Conservation (phyloP, 2,888 invertebrate species). For the Halictus quadricinctus region DNA sequence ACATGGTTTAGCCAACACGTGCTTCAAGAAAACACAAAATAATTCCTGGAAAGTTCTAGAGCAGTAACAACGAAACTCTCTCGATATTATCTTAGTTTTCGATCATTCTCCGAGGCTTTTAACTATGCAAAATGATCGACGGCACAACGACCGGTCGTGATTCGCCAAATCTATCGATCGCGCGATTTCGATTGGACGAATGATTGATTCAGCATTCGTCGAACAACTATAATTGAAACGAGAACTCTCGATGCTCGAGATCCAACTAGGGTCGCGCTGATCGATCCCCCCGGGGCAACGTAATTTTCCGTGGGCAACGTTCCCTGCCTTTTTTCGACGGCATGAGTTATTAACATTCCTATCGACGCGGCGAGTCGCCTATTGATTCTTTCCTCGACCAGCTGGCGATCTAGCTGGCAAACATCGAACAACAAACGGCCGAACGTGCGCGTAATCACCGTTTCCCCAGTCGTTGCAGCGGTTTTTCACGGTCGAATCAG, state of each 20-base stretch:
- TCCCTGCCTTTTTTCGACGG: neutral
- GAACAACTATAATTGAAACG: slow-evolving; percentile 17
- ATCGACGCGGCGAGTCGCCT: slow-evolving; percentile 7
- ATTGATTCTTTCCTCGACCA: slow-evolving; percentile 13
- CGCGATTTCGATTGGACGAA: neutral
- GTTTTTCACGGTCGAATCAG: neutral
- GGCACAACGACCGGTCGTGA: neutral
- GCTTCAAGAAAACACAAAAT: no score
- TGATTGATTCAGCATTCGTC: slow-evolving; percentile 30
- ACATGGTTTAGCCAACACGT: no score
- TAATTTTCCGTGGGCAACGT: slow-evolving; percentile 5
- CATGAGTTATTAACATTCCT: slow-evolving; percentile 21
- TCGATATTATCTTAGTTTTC: neutral
- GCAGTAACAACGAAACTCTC: no score
- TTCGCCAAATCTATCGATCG: neutral
- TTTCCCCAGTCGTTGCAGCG: neutral
- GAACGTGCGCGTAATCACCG: neutral
- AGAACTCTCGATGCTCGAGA: slow-evolving; percentile 13
- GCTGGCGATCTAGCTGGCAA: neutral
- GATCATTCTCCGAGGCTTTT: neutral
- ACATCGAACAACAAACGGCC: slow-evolving; percentile 4
- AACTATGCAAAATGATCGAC: neutral
- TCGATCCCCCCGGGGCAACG: neutral
- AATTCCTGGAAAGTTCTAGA: no score
- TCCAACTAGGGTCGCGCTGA: slow-evolving; percentile 13